Evolutionary conservation across 2,113 vertebrate genomes (phyloP), one percentile per base, ranked within the genome.

Genomic region (Centropus bengalensis): DNA sequence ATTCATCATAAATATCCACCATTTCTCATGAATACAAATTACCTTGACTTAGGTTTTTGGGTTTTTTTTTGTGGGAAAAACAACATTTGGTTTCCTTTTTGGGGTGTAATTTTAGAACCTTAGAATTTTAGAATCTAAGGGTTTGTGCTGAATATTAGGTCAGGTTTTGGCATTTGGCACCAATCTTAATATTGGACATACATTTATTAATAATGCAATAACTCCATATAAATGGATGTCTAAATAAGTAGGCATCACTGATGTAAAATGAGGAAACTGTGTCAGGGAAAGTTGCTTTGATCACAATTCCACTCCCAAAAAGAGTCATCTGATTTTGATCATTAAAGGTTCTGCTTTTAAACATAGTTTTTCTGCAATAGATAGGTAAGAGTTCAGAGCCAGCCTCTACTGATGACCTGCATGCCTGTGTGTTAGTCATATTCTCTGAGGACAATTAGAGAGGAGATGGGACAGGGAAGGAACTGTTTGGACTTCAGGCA

Each of bases 1-100:
- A 86, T 38, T 75, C 42, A 28, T 71, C n/a, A 81, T 27, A 67
- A 89, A 79, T 87, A 95, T 33, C 58, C 28, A 78, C 22, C 9
- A 11, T 58, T 80, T 91, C 60, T 59, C 49, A 67, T 63, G 4
- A 81, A 78, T 78, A 63, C n/a, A 70, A 62, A 89, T 63, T 58
- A 77, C 9, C 7, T 81, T 78, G 38, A 20, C 24, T 63, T 58
- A 54, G 12, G n/a, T n/a, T n/a, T n/a, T 22, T 40, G 36, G 36
- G 36, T 36, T 36, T 36, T 76, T 45, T 71, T 70, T 63, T 62
- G 36, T 73, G 22, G 10, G 33, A 69, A 81, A 42, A 73, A 9
- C 27, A 73, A 9, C 27, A 54, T 58, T 59, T 81, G 19, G 6
- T 84, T 91, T 84, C 38, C 40, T 33, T 86, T 77, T 44, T 40